Evolutionary conservation across 2,888 invertebrate genomes (phyloP).

Genomic region (Rhaphigaster nebulosa): DNA sequence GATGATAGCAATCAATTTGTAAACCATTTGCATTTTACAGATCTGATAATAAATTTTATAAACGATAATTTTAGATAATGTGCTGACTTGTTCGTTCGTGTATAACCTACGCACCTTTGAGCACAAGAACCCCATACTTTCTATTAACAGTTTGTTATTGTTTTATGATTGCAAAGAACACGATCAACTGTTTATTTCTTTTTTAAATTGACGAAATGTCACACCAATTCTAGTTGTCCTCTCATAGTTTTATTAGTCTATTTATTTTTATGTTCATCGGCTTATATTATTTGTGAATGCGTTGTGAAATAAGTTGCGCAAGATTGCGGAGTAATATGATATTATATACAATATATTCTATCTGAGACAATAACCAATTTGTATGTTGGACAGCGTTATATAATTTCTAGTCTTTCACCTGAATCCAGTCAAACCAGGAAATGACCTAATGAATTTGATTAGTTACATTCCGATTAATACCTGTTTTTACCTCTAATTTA

Average conservation of each 20-base stretch:
- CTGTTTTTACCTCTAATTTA: background rate
- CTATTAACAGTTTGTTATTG: too few species aligned
- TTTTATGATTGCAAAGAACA: too few species aligned
- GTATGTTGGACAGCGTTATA: background rate
- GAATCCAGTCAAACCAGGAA: conserved; percentile 34
- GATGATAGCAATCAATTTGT: too few species aligned
- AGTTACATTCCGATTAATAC: background rate
- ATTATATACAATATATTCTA: background rate
- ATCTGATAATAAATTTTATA: too few species aligned
- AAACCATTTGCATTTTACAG: too few species aligned
- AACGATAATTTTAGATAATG: too few species aligned
- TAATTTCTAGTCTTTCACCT: background rate
- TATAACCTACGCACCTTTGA: too few species aligned
- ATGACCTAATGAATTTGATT: conserved; percentile 35
- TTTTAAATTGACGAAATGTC: background rate
- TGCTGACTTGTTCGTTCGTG: too few species aligned
- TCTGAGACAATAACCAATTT: background rate
- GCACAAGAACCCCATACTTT: too few species aligned
- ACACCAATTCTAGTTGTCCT: background rate
- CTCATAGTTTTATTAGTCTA: background rate
- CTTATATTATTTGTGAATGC: background rate
- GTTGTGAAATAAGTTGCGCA: background rate
- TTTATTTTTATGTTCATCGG: background rate
- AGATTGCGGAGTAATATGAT: background rate
- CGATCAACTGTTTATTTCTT: too few species aligned